Evolutionary conservation across 2,113 vertebrate genomes (phyloP), one percentile per base, ranked within the genome.

Genomic region (Euleptes europaea): DNA sequence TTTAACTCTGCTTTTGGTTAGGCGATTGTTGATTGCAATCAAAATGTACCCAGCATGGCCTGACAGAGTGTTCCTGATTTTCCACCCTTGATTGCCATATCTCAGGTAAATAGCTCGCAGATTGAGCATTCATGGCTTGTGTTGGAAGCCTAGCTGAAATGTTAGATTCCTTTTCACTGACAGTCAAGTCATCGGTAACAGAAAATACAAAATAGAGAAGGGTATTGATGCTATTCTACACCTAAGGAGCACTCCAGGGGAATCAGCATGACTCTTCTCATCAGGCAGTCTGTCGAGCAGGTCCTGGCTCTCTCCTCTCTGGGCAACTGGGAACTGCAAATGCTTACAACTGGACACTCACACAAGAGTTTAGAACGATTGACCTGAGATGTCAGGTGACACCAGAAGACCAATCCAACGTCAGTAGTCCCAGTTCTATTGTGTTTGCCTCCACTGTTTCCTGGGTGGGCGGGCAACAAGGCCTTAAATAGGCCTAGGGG

Each of bases 21-120:
- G 67, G 89, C 84, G 65, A 86, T 85, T 89, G 65, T 88, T 94
- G 91, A 95, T 92, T 94, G 82, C 88, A 94, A 92, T 94, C 82
- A 94, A 69, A 92, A 83, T 86, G 75, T 72, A 91, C 21, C 21
- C n/a, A 83, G 63, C 49, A 74, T 89, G 83, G 73, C 89, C 70
- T 54, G 73, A 54, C 1, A 26, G 57, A 89, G 35, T 66, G 66
- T 88, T 78, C 28, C 76, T 83, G 71, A 73, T 89, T 93, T 93
- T 93, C 92, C 82, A 83, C 77, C 76, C 84, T 82, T 90, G 82
- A 94, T 86, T 88, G 90, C 63, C 89, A 86, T 21, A 81, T 78
- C 82, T 89, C 72, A 87, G 5, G 81, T 80, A 90, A 84, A 87
- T 75, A 85, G 42, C 54, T 81, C 84, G 35, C 40, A 94, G 49